Base-by-base conservation (phyloP, 2,113 vertebrate species). In the Brienomyrus longianalis region DNA sequence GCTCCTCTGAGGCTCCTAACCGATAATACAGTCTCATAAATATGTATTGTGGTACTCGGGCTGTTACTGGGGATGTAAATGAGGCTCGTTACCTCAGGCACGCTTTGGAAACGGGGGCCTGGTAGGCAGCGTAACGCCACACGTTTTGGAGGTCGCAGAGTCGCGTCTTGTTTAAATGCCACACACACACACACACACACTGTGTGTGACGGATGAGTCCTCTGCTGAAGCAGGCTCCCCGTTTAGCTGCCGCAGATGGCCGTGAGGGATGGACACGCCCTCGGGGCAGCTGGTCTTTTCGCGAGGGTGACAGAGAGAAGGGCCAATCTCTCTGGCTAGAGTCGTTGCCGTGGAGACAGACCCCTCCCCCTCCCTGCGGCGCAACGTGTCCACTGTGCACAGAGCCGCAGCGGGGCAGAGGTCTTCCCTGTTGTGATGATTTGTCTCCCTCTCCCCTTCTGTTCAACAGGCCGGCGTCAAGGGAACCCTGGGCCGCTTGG, bases 401-500 rank as follows among this genome's bases (percentile, higher is more conserved):
- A 27, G 59, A 47, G 62, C 87, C 17, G 6, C 43, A n/a, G 56
- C 6, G n/a, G 59, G 59, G 10, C 59, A 66, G 59, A 66, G 56
- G 62, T 7, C 19, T 21, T 83, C 31, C 77, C 45, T 48, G 13
- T 54, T 31, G 50, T 50, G 31, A 31, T 27, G 59, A 50, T 77
- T 77, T 51, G 47, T 88, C 17, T 27, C 77, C 54, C 83, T 52
- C 91, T 91, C 89, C 88, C 35, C 35, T 80, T 43, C 74, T 80
- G 35, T 89, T 90, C 85, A 90, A 17, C 90, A 99, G 98, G 98
- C 98, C 91, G 98, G 98, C 91, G 98, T 99, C 88, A 99, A 98
- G 96, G 98, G 98, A 92, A 98, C 97, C 31, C 95, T 99, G 90
- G 98, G 98, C 94, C 98, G 98, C 94, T 94, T 99, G 92, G 97